These are phyloP conservation scores for Bovichtus diacanthus DNA, from an alignment of 2,797 vertebrate genomes.

Conservation along the genomic window DNA sequence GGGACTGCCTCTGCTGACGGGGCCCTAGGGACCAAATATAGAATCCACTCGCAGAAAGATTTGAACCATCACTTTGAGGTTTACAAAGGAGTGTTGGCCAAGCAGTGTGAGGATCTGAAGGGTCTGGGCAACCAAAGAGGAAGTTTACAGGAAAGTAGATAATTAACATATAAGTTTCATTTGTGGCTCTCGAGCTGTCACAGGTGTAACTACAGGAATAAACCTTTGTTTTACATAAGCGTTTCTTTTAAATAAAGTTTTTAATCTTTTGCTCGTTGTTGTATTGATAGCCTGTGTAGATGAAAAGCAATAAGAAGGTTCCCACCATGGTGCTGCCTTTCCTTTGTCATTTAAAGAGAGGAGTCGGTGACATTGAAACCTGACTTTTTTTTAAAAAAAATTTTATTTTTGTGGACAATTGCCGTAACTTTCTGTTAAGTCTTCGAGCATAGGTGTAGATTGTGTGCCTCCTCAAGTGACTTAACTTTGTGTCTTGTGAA, in stretches of 20 bases:
- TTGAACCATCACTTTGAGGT: constrained; percentile 92
- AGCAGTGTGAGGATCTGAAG: constrained; percentile 80
- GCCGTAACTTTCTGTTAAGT: too few species aligned
- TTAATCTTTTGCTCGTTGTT: constrained; percentile 7
- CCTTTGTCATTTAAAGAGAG: too few species aligned
- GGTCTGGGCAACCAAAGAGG: neutral
- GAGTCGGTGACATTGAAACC: neutral
- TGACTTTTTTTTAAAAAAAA: too few species aligned
- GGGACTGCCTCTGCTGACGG: constrained; percentile 83
- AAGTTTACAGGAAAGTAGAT: neutral
- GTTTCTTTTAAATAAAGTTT: constrained; percentile 45
- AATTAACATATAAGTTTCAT: neutral
- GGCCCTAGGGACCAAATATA: constrained; percentile 87
- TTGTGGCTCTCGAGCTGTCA: neutral
- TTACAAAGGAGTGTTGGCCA: constrained; percentile 85
- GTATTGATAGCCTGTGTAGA: neutral
- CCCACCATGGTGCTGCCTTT: too few species aligned
- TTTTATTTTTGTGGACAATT: too few species aligned
- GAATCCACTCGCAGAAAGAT: constrained; percentile 87
- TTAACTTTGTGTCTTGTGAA: neutral
- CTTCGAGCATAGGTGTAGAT: neutral
- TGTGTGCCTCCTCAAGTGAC: neutral
- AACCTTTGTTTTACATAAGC: neutral
- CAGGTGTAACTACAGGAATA: neutral
- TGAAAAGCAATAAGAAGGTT: neutral